phyloP scores from a whole-genome alignment of 2,888 invertebrate genomes.

The Xanthorhoe spadicearia region DNA sequence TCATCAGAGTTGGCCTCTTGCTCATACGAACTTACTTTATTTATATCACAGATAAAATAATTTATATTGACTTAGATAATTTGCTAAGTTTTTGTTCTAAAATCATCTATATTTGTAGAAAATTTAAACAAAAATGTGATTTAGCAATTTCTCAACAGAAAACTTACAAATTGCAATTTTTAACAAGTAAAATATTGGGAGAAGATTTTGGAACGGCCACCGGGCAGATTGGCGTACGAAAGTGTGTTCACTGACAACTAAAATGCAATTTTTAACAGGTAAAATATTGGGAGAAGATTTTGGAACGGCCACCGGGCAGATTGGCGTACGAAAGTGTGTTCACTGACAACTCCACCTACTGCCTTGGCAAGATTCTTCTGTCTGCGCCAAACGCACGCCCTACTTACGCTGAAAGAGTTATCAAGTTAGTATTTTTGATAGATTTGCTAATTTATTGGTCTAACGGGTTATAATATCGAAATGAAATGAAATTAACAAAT shows the following conservation, averaged over 20 bases:
- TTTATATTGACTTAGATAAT: too few species aligned
- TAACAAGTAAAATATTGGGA: conserved; percentile 92
- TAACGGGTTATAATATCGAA: too few species aligned
- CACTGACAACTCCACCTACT: conserved; percentile 86
- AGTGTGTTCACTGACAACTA: conserved; percentile 89
- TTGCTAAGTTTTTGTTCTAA: too few species aligned
- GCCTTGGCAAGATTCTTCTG: conserved; percentile 91
- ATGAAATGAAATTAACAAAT: too few species aligned
- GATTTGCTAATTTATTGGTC: too few species aligned
- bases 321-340: conserved; percentile 94
- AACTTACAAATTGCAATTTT: not conserved
- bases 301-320: conserved; percentile 92
- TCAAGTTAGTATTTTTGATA: conserved; percentile 79
- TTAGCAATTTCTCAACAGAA: not conserved
- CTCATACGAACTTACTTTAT: too few species aligned
- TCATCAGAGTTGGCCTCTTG: too few species aligned
- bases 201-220: conserved; percentile 91
- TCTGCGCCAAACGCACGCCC: conserved; percentile 91
- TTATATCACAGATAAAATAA: too few species aligned
- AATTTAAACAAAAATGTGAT: too few species aligned
- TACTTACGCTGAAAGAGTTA: conserved; percentile 90
- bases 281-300: conserved; percentile 93
- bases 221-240: conserved; percentile 92
- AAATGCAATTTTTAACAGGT: conserved; percentile 77
- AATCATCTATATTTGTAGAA: too few species aligned